These are phyloP conservation scores for Dinocampus coccinellae DNA, from an alignment of 2,888 invertebrate genomes.

Conservation along the genomic window DNA sequence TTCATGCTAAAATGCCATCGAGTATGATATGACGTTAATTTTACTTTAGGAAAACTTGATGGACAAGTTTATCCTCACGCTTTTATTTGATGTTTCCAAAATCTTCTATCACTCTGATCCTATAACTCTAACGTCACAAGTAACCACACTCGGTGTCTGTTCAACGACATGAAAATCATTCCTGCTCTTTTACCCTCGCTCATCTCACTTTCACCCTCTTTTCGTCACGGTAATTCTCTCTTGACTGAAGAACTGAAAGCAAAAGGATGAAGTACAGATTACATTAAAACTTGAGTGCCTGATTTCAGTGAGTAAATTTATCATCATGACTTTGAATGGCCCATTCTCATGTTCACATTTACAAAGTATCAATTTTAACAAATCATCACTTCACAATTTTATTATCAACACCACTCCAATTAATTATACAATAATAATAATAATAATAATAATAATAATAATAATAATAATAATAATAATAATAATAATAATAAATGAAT, in stretches of 20 bases:
- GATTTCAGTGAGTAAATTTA: neutral
- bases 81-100: neutral
- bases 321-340: neutral
- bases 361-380: neutral
- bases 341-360: neutral
- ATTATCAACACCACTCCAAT: neutral
- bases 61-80: neutral
- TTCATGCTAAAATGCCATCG: neutral
- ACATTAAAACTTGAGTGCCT: neutral
- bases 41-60: neutral
- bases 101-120: neutral
- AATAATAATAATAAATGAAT: no score
- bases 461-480: no score
- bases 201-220: neutral
- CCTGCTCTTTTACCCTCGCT: no score
- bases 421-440: neutral
- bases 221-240: neutral
- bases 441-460: no score
- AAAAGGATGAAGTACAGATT: neutral
- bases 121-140: neutral
- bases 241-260: neutral
- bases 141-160: neutral
- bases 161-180: neutral
- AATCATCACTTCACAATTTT: neutral
- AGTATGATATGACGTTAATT: neutral